Evolutionary conservation across 1,140 invertebrate species (phyloP).

Genomic region (Octopus bimaculoides): DNA sequence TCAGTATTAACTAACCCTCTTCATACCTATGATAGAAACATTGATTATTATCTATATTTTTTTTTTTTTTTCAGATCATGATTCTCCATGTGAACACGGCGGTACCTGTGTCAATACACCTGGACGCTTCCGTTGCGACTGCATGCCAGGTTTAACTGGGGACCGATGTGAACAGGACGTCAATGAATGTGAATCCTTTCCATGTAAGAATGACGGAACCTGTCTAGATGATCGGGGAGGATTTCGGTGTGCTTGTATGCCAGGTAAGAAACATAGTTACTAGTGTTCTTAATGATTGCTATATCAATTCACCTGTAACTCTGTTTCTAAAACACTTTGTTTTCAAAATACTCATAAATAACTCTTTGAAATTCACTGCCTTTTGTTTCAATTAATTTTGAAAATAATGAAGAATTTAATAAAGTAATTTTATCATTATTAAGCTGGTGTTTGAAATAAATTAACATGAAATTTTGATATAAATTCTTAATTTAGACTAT

Average conservation of each 20-base stretch:
- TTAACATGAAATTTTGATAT: too few species aligned
- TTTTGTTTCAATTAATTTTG: too few species aligned
- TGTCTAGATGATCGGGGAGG: conserved; percentile 88
- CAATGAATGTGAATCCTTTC: conserved; percentile 66
- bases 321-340: conserved; percentile 64
- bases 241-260: conserved; percentile 21
- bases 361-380: conserved; percentile 20
- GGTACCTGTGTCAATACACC: conserved; percentile 50
- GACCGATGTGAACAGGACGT: conserved; percentile 85
- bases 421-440: too few species aligned
- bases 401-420: too few species aligned
- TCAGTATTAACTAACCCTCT: background rate
- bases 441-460: too few species aligned
- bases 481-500: too few species aligned
- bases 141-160: conserved; percentile 81
- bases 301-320: conserved; percentile 22
- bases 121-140: conserved; percentile 76
- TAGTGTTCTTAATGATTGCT: conserved; percentile 14
- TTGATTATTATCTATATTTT: background rate
- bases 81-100: conserved; percentile 57
- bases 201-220: conserved; percentile 87
- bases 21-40: background rate
- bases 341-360: conserved; percentile 33
- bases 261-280: background rate
- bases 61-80: conserved; percentile 26